Evolutionary conservation across 1,140 invertebrate species (phyloP).

Genomic region (Rhynchophorus ferrugineus): DNA sequence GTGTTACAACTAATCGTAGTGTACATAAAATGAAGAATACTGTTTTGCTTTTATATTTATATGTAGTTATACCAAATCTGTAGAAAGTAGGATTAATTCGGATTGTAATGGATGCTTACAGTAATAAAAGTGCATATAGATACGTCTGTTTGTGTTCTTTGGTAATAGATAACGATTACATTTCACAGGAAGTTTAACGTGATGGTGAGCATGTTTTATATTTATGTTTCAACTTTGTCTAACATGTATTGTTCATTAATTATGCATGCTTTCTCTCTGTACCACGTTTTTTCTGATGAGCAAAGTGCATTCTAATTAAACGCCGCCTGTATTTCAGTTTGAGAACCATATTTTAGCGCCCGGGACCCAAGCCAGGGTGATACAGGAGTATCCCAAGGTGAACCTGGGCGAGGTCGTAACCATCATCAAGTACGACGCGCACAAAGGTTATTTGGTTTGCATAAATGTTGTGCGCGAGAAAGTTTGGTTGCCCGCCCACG

Average conservation of each 20-base stretch:
- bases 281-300: background rate
- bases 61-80: constrained; percentile 10
- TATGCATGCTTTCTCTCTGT: background rate
- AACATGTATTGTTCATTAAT: background rate
- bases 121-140: too few species aligned
- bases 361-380: constrained; percentile 46
- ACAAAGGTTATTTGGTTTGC: constrained; percentile 42
- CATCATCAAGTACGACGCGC: constrained; percentile 42
- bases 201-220: constrained; percentile 27
- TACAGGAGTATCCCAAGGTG: constrained; percentile 47
- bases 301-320: background rate
- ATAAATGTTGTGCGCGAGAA: constrained; percentile 43
- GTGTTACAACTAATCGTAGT: background rate
- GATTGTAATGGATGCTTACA: too few species aligned
- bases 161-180: too few species aligned
- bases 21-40: background rate
- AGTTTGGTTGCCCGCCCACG: constrained; percentile 57
- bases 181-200: too few species aligned
- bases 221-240: background rate
- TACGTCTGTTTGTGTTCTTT: too few species aligned
- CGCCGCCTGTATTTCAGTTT: constrained; percentile 30
- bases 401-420: constrained; percentile 47
- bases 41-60: background rate
- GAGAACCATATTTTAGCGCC: constrained; percentile 44
- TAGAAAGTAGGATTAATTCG: constrained; percentile 18